Conservation (phyloP, 2,113 vertebrate genomes). For the Tetrax tetrax region DNA sequence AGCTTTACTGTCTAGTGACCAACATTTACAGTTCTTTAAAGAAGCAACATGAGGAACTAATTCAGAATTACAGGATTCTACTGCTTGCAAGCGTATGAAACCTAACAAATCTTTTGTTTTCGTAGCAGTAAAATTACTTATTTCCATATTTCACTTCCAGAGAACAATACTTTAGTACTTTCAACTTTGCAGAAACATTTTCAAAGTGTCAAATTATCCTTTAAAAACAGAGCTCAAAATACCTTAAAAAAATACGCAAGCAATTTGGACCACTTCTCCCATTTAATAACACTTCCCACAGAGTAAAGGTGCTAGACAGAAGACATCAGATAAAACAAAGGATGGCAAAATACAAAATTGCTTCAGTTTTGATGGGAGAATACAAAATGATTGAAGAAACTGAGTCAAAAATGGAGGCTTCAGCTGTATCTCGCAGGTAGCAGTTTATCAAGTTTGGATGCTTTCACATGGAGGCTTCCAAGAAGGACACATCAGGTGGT, state of each 20-base stretch:
- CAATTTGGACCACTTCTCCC: background rate
- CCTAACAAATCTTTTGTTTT: background rate
- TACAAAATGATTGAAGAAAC: background rate
- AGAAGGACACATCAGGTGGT: background rate
- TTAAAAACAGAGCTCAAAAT: conserved; percentile 20
- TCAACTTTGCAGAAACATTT: background rate
- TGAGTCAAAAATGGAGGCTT: background rate
- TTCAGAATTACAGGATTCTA: background rate
- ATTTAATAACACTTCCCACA: background rate
- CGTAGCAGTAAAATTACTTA: background rate
- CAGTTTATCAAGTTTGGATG: background rate
- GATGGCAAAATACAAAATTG: background rate
- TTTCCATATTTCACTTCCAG: background rate
- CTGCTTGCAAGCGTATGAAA: background rate
- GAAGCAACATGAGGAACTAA: background rate
- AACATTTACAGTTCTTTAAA: background rate
- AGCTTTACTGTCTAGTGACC: background rate
- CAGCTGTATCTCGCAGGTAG: background rate
- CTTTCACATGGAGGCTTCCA: background rate
- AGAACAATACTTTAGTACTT: background rate
- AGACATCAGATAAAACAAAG: background rate
- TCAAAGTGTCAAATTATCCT: background rate
- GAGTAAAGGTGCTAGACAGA: background rate
- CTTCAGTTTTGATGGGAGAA: background rate
- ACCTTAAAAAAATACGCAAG: background rate